phyloP scores from a whole-genome alignment of 2,113 vertebrate genomes.

The Microcebus tavaratra region DNA sequence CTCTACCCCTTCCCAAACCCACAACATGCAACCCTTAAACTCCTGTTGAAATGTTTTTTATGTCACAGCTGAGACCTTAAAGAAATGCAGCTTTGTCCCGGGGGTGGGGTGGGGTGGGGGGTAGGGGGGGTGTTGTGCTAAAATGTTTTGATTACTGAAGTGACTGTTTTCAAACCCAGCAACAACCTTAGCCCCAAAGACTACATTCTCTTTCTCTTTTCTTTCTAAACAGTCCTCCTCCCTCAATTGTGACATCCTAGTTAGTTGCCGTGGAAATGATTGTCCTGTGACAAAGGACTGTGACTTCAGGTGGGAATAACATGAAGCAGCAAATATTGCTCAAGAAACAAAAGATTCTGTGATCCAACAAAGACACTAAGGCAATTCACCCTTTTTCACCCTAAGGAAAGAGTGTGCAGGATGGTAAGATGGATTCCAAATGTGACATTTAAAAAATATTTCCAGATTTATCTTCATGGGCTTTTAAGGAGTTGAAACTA shows the following conservation, averaged over 20 bases:
- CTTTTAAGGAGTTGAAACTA: conserved; percentile 44
- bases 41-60: background rate
- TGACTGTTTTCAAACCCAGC: conserved; percentile 50
- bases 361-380: conserved; percentile 56
- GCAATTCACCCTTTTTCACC: background rate
- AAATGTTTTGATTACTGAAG: conserved; percentile 46
- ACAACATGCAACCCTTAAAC: conserved; percentile 39
- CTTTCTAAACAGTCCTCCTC: background rate
- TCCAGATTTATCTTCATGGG: conserved; percentile 44
- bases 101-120: too few species aligned
- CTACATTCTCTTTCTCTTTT: background rate
- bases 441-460: conserved; percentile 39
- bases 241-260: conserved; percentile 46
- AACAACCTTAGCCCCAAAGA: conserved; percentile 57
- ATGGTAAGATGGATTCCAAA: conserved; percentile 27
- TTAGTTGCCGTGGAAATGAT: conserved; percentile 57
- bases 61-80: conserved; percentile 20
- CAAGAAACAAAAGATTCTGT: conserved; percentile 41
- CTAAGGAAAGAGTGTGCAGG: conserved; percentile 8
- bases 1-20: conserved; percentile 2
- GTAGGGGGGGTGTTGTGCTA: background rate
- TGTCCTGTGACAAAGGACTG: conserved; percentile 61
- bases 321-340: background rate
- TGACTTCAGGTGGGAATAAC: conserved; percentile 58
- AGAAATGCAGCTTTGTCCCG: background rate